Evolutionary conservation across 2,888 invertebrate species (phyloP).

Genomic region (Mylabris sibirica): DNA sequence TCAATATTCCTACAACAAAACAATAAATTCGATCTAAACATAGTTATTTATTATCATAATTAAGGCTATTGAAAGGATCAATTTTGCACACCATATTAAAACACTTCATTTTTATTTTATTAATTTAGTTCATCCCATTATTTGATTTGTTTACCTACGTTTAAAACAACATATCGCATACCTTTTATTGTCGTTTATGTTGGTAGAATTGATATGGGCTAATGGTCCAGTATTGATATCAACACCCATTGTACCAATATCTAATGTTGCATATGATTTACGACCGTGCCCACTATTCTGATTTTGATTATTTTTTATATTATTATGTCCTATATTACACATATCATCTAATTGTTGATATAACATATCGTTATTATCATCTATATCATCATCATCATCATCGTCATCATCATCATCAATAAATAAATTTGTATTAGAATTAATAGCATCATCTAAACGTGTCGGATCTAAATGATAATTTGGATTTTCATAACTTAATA

Average conservation of each 20-base stretch:
- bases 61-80: neutral
- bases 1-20: slow-evolving; percentile 51
- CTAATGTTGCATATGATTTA: slow-evolving; percentile 71
- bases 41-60: neutral
- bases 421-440: slow-evolving; percentile 70
- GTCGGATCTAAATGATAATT: slow-evolving; percentile 86
- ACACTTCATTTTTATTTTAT: slow-evolving; percentile 23
- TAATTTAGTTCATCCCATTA: slow-evolving; percentile 22
- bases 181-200: slow-evolving; percentile 64
- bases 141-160: slow-evolving; percentile 13
- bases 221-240: slow-evolving; percentile 70
- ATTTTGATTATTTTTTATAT: slow-evolving; percentile 50
- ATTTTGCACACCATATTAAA: slow-evolving; percentile 34
- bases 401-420: slow-evolving; percentile 49
- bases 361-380: slow-evolving; percentile 25
- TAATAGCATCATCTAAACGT: slow-evolving; percentile 77
- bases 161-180: slow-evolving; percentile 41
- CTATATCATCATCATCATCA: slow-evolving; percentile 11
- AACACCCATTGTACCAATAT: slow-evolving; percentile 76
- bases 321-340: slow-evolving; percentile 66
- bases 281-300: slow-evolving; percentile 64
- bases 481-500: slow-evolving; percentile 90
- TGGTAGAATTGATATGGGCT: slow-evolving; percentile 60
- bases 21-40: slow-evolving; percentile 24
- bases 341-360: slow-evolving; percentile 71